Evolutionary conservation across 2,888 invertebrate genomes (phyloP), one percentile per base, ranked within the genome.

Genomic region (Stenotaenia linearis): DNA sequence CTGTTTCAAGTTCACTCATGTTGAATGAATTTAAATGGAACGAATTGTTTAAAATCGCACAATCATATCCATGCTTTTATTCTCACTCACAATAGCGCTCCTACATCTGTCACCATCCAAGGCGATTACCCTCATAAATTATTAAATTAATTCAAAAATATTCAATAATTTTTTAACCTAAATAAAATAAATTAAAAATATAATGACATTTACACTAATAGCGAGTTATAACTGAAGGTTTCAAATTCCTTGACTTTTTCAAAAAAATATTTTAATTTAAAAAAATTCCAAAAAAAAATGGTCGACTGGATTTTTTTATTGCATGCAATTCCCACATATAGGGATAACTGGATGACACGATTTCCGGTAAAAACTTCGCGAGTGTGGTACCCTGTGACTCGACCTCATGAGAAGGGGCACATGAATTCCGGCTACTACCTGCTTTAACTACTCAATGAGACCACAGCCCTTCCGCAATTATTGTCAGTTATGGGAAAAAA

Each of bases 401-500:
- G 69, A 69, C 69, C 69, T 69, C 69, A 69, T 69, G 69, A 69
- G 69, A 69, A 69, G 69, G 69, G 69, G 25, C 69, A 69, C 6
- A 69, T 69, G 69, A 69, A 69, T 69, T 69, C 69, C 69, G 69
- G 69, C 69, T 69, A 10, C 69, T 69, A 69, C 69, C 69, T 69
- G 69, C 69, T 69, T 69, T 69, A 23, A 28, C 28, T 69, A 12
- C 69, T 28, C 69, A 28, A 69, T 69, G 23, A 23, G 69, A 69
- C 69, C 28, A 25, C 69, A 12, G 69, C n/a, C 15, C 69, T 69
- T 69, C 69, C 69, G 69, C 15, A 69, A 69, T 69, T 69, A 69
- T 69, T 69, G 69, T 69, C 25, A 69, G 9, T 18, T n/a, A 15
- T 50, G 32, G 32, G 69, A 28, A 28, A 69, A 69, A 25, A 25